Evolutionary conservation across 37 sponge, comb jelly and placozoan species (phyloP).

Genomic region (Ephydatia muelleri): DNA sequence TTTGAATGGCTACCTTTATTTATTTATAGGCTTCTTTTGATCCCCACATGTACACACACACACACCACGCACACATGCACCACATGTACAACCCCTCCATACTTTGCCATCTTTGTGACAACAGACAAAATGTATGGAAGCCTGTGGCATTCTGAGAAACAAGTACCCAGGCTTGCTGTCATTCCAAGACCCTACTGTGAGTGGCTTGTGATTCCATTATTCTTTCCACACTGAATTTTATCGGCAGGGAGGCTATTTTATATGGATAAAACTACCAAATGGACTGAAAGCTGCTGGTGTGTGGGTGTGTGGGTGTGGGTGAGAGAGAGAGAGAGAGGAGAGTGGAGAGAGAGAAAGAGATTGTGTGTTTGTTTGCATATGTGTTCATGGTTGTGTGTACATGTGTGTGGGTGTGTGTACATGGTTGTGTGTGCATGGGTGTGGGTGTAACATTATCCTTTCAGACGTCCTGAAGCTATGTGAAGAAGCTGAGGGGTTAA

Average conservation of each 20-base stretch:
- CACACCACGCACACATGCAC: background rate
- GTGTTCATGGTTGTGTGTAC: background rate
- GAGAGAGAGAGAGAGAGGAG: too few species aligned
- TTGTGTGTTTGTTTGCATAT: constrained; percentile 1
- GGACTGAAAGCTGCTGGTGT: constrained; percentile 49
- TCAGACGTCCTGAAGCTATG: constrained; percentile 9
- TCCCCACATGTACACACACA: background rate
- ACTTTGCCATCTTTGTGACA: background rate
- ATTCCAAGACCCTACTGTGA: background rate
- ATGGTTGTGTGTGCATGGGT: background rate
- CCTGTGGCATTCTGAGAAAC: background rate
- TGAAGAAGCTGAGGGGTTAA: constrained; percentile 9
- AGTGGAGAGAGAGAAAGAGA: too few species aligned
- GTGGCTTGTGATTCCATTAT: background rate
- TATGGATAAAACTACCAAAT: constrained; percentile 67
- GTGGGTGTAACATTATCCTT: background rate
- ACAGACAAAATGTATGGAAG: constrained; percentile 16
- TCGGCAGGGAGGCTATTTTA: constrained; percentile 75
- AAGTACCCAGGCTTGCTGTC: background rate
- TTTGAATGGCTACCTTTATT: too few species aligned
- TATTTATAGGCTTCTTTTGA: background rate
- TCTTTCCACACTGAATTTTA: background rate
- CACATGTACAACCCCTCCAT: constrained; percentile 25
- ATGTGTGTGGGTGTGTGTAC: constrained; percentile 2
- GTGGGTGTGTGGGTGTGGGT: background rate